These are phyloP conservation scores for Kryptopterus vitreolus DNA, from an alignment of 2,797 vertebrate genomes.

Conservation along the genomic window DNA sequence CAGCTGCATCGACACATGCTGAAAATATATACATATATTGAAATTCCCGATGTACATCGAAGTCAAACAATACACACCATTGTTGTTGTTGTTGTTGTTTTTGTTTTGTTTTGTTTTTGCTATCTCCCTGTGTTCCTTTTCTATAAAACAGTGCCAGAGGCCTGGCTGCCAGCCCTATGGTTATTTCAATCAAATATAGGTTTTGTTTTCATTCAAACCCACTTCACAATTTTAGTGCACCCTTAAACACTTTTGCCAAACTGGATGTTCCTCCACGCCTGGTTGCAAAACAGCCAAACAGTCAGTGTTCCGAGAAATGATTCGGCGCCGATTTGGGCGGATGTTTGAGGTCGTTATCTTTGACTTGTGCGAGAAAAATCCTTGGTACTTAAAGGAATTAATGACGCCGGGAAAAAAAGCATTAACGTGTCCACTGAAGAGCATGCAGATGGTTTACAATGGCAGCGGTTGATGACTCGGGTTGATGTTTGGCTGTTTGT, in stretches of 20 bases:
- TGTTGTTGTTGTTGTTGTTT: slow-evolving; percentile 10
- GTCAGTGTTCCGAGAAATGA: neutral
- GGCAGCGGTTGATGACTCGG: neutral
- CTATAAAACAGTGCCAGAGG: too few species aligned
- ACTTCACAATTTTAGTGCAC: neutral
- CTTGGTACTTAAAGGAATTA: neutral
- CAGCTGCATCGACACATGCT: neutral
- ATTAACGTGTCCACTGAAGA: neutral
- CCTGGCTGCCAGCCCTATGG: too few species aligned
- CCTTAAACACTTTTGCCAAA: neutral
- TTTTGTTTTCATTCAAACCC: neutral
- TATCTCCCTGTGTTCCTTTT: neutral
- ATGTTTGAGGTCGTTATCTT: neutral
- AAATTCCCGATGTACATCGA: neutral
- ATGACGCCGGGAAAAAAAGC: neutral
- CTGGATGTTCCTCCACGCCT: neutral
- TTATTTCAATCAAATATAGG: too few species aligned
- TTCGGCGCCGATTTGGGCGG: neutral
- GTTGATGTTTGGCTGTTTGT: neutral
- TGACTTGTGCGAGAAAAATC: neutral
- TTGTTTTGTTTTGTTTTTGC: too few species aligned
- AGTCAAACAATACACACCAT: neutral
- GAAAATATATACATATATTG: neutral
- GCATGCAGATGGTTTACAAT: neutral
- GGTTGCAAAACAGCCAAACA: neutral